These are phyloP conservation scores for Tachina grossa DNA, from an alignment of 2,888 invertebrate genomes.

Conservation along the genomic window DNA sequence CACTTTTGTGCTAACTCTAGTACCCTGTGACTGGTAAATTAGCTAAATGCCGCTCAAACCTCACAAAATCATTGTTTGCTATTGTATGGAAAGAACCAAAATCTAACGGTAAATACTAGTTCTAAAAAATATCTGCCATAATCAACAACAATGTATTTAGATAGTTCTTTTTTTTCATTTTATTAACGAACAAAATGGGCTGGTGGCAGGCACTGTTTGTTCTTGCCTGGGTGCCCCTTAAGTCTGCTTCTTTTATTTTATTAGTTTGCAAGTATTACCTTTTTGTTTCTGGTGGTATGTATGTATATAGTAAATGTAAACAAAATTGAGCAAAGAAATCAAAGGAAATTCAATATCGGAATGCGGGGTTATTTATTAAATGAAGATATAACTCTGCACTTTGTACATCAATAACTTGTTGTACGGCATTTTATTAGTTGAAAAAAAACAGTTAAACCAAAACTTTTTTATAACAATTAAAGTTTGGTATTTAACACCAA, in stretches of 20 bases:
- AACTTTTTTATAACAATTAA: too few relatives aligned
- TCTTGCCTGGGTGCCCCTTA: not conserved
- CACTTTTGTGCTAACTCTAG: slow-evolving; percentile 26
- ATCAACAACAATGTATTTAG: slow-evolving; percentile 9
- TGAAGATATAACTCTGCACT: not conserved
- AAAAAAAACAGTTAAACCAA: not conserved
- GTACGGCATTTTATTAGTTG: not conserved
- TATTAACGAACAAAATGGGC: slow-evolving; percentile 75
- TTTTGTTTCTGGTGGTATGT: slow-evolving; percentile 11
- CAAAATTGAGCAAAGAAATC: not conserved
- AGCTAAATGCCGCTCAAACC: slow-evolving; percentile 9
- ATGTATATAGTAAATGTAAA: slow-evolving; percentile 22
- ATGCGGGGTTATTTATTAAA: not conserved
- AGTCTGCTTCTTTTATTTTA: not conserved
- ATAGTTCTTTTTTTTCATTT: slow-evolving; percentile 64
- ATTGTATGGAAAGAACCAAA: not conserved
- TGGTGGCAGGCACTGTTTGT: slow-evolving; percentile 57
- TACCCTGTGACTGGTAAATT: not conserved
- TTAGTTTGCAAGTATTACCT: not conserved
- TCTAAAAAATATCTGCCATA: slow-evolving; percentile 15
- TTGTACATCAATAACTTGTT: not conserved
- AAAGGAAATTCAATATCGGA: not conserved
- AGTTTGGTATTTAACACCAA: too few relatives aligned
- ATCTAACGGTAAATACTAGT: slow-evolving; percentile 55
- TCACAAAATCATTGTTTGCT: slow-evolving; percentile 26